These are phyloP conservation scores for Sweltsa coloradensis DNA, from an alignment of 1,140 invertebrate genomes.

Conservation along the genomic window DNA sequence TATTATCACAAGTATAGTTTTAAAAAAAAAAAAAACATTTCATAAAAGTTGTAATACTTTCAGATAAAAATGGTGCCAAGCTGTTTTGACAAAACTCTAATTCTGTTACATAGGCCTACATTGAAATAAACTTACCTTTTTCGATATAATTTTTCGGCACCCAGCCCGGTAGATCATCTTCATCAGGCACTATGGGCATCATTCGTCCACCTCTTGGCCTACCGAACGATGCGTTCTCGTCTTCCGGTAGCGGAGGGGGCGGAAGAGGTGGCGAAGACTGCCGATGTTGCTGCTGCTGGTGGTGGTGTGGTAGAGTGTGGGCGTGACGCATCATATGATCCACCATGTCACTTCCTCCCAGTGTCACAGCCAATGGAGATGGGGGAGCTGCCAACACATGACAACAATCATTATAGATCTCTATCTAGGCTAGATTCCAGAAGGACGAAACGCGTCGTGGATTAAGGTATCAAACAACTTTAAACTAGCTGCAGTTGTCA, in stretches of 20 bases:
- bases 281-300: constrained; percentile 13
- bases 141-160: constrained; percentile 95
- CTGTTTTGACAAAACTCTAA: too few relatives aligned
- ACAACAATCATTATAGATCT: too few relatives aligned
- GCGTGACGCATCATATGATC: constrained; percentile 42
- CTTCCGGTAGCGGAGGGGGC: constrained; percentile 63
- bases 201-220: constrained; percentile 43
- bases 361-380: constrained; percentile 53
- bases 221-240: constrained; percentile 60
- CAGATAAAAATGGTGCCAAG: too few relatives aligned
- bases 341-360: constrained; percentile 37
- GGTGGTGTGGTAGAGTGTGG: constrained; percentile 12
- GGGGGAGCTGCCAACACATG: constrained; percentile 59
- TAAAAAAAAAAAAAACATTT: too few relatives aligned
- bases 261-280: constrained; percentile 60
- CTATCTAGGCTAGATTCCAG: too few relatives aligned
- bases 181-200: constrained; percentile 71
- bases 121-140: constrained; percentile 55
- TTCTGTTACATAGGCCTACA: too few relatives aligned
- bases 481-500: too few relatives aligned
- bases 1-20: too few relatives aligned
- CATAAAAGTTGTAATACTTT: too few relatives aligned
- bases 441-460: too few relatives aligned
- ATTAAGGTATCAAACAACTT: too few relatives aligned
- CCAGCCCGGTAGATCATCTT: constrained; percentile 76